Evolutionary conservation across 2,888 invertebrate species (phyloP).

Genomic region (Anthophora plumipes): DNA sequence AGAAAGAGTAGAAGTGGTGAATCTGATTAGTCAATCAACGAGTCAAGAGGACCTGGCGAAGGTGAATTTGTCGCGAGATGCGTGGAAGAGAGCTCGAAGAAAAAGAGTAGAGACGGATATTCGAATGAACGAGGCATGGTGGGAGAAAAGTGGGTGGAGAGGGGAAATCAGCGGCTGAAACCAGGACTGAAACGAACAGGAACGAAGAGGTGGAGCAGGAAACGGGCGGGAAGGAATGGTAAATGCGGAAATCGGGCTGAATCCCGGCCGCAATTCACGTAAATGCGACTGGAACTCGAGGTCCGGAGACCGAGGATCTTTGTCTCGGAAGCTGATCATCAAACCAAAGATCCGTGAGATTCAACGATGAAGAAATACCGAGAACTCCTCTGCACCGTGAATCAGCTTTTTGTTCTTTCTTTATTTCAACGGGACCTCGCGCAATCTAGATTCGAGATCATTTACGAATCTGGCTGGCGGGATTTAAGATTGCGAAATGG

Average conservation of each 20-base stretch:
- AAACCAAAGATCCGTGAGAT: conserved; percentile 62
- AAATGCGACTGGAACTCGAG: conserved; percentile 62
- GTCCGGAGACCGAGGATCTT: conserved; percentile 53
- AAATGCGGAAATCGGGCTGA: conserved; percentile 66
- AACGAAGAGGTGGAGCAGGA: conserved; percentile 1
- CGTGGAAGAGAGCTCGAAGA: background rate
- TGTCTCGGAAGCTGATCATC: conserved; percentile 65
- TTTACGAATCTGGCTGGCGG: conserved; percentile 12
- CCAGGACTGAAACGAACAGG: conserved; percentile 14
- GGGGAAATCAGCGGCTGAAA: conserved; percentile 56
- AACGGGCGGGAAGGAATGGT: conserved; percentile 47
- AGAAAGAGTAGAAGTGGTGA: conserved; percentile 35
- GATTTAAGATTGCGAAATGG: background rate
- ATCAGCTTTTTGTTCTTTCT: background rate
- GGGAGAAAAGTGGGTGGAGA: conserved; percentile 1
- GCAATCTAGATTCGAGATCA: background rate
- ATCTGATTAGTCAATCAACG: conserved; percentile 73
- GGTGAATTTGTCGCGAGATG: conserved; percentile 29
- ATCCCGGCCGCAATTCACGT: conserved; percentile 68
- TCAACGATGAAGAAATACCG: conserved; percentile 59
- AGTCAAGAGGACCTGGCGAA: conserved; percentile 34
- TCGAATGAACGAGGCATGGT: conserved; percentile 8
- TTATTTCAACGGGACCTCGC: background rate
- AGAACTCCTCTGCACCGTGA: background rate
- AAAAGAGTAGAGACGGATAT: background rate